These are phyloP conservation scores for Hipparchia semele DNA, from an alignment of 2,888 invertebrate species.

Conservation along the genomic window DNA sequence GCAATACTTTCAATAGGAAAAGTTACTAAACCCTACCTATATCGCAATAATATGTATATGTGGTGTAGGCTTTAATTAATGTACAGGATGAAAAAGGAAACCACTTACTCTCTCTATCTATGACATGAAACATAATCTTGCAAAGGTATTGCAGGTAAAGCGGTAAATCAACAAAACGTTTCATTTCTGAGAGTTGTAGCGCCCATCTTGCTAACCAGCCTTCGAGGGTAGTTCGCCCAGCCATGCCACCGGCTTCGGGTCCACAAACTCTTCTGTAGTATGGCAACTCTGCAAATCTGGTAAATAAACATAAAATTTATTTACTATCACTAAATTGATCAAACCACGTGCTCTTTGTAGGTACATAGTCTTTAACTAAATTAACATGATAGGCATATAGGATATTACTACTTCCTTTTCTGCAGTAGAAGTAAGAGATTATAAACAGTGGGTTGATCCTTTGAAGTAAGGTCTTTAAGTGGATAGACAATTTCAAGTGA, in stretches of 20 bases:
- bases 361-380: neutral
- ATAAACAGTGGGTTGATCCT: too few species aligned
- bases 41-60: too few species aligned
- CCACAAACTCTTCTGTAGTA: constrained; percentile 76
- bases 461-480: too few species aligned
- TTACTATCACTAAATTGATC: neutral
- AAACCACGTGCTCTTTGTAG: neutral
- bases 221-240: constrained; percentile 83
- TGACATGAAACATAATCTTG: constrained; percentile 87
- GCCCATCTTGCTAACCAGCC: constrained; percentile 89
- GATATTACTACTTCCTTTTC: too few species aligned
- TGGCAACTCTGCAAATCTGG: constrained; percentile 70
- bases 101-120: constrained; percentile 85
- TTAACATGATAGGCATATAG: neutral
- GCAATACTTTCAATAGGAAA: too few species aligned
- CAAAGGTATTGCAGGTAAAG: constrained; percentile 89
- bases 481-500: too few species aligned
- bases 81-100: too few species aligned
- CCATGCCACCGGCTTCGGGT: constrained; percentile 70
- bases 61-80: too few species aligned
- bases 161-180: constrained; percentile 85
- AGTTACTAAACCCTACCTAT: too few species aligned
- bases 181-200: constrained; percentile 71
- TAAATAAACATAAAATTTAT: neutral
- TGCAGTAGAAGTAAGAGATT: too few species aligned